Percentiles rank a stretch among this genome's conserved stretches.
These are phyloP conservation scores for Zaprionus ghesquierei DNA, from an alignment of 1,140 invertebrate species.

Conservation along the genomic window DNA sequence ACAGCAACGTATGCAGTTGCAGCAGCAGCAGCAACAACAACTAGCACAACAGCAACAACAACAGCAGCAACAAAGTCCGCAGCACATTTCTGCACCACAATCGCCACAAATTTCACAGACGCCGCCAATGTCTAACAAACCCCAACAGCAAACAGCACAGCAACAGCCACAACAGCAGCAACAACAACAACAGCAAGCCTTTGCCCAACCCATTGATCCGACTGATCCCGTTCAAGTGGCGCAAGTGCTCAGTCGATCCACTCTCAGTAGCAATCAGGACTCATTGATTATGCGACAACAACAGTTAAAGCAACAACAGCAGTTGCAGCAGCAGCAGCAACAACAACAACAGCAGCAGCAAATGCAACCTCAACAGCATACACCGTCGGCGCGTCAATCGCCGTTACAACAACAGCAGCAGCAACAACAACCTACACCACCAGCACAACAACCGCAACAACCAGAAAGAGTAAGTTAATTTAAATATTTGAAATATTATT, in stretches of 20 bases:
- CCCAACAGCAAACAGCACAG: slow-evolving; percentile 45
- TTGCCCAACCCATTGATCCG: slow-evolving; percentile 71
- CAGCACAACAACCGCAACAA: slow-evolving; percentile 43
- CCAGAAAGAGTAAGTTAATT: slow-evolving; percentile 12
- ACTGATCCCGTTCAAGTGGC: slow-evolving; percentile 79
- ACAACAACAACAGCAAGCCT: slow-evolving; percentile 56
- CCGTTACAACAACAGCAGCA: slow-evolving; percentile 32
- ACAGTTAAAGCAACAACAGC: slow-evolving; percentile 75
- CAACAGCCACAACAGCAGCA: slow-evolving; percentile 50
- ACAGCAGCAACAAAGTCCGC: slow-evolving; percentile 69
- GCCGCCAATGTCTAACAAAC: slow-evolving; percentile 62
- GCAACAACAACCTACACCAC: slow-evolving; percentile 42
- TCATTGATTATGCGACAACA: slow-evolving; percentile 77
- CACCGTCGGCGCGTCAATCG: slow-evolving; percentile 35
- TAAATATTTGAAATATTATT: background rate
- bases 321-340: slow-evolving; percentile 61
- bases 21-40: slow-evolving; percentile 55
- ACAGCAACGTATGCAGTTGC: slow-evolving; percentile 57
- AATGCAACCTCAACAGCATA: slow-evolving; percentile 46
- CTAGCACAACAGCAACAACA: slow-evolving; percentile 66
- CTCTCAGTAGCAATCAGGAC: slow-evolving; percentile 75
- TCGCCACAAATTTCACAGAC: slow-evolving; percentile 72
- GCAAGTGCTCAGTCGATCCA: slow-evolving; percentile 72
- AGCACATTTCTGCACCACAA: slow-evolving; percentile 69
- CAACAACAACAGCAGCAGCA: slow-evolving; percentile 54